Base-by-base conservation (phyloP, 2,888 invertebrate species). In the Stomorhina lunata region DNA sequence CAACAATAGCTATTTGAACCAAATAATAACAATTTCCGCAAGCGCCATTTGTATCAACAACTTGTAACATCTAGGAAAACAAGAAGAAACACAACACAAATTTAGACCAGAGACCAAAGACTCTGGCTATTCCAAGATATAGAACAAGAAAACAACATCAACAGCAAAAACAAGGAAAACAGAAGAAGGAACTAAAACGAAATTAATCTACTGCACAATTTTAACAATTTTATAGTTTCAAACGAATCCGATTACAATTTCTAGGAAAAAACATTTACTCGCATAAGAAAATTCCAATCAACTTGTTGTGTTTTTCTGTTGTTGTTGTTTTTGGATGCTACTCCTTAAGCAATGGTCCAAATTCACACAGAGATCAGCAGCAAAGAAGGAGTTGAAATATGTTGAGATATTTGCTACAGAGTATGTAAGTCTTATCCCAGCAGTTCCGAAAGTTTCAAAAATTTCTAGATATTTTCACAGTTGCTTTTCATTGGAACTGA, bases 241-340 rank as follows among this genome's bases (percentile, higher is more conserved):
- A 72, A 34, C 59, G 85, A 85, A 85, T 85, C 85, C 81, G 85
- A 85, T 85, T 85, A 85, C 85, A 71, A 57, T 85, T 85, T 81
- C 69, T 45, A 55, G 29, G 73, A 84, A 82, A 80, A 71, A 75
- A 76, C 10, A 34, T 9, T 50, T n/a, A 27, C 15, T 45, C 15
- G 32, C 29, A 68, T 9, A 69, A 80, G 53, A 75, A 55, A 59
- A 50, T 63, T 76, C 45, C 45, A 61, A 61, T 72, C 68, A 59
- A 71, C 40, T 76, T 25, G 48, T 55, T 20, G 27, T 68, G 7
- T n/a, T 59, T 53, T 27, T 25, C 9, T 59, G 9, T 20, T 22
- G 48, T 43, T 50, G 5, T 32, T 29, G 29, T 57, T 50, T 32
- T 61, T 25, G 43, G 25, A 22, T 22, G n/a, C n/a, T 15, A 7